Evolutionary conservation across 2,113 vertebrate genomes (phyloP).

Genomic region (Nesoenas mayeri): DNA sequence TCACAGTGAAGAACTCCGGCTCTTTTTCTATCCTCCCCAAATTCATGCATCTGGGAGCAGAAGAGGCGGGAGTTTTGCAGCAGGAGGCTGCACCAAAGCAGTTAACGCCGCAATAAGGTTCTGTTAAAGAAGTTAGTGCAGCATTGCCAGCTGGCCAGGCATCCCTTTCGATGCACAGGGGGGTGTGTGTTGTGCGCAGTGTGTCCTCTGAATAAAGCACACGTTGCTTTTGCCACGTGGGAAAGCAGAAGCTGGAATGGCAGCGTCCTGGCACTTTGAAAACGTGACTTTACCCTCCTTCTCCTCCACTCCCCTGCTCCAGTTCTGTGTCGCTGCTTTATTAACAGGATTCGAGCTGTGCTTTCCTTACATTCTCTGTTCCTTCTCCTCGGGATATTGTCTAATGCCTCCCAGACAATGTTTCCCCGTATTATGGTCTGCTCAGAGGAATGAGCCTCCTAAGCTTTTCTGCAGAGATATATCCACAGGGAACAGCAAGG

Average conservation of each 20-base stretch:
- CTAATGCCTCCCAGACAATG: background rate
- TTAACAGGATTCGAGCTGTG: background rate
- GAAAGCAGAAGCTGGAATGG: background rate
- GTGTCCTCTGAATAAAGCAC: background rate
- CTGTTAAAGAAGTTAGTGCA: background rate
- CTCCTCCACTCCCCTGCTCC: background rate
- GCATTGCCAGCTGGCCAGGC: background rate
- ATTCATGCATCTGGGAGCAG: background rate
- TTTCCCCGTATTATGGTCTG: background rate
- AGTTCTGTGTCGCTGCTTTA: background rate
- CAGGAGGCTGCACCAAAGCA: background rate
- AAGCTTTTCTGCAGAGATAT: background rate
- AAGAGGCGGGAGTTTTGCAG: background rate
- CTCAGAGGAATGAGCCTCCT: background rate
- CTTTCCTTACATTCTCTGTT: background rate
- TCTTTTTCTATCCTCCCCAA: background rate
- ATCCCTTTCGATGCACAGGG: fast-evolving
- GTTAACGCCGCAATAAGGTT: background rate
- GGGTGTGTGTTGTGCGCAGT: background rate
- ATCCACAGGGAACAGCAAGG: background rate
- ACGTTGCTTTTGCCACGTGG: background rate
- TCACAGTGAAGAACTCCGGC: background rate
- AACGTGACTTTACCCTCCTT: background rate
- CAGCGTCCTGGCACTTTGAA: background rate
- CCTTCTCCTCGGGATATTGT: background rate